These are phyloP conservation scores for Callyntrura guangdongensis DNA, from an alignment of 2,888 invertebrate genomes.

Conservation along the genomic window DNA sequence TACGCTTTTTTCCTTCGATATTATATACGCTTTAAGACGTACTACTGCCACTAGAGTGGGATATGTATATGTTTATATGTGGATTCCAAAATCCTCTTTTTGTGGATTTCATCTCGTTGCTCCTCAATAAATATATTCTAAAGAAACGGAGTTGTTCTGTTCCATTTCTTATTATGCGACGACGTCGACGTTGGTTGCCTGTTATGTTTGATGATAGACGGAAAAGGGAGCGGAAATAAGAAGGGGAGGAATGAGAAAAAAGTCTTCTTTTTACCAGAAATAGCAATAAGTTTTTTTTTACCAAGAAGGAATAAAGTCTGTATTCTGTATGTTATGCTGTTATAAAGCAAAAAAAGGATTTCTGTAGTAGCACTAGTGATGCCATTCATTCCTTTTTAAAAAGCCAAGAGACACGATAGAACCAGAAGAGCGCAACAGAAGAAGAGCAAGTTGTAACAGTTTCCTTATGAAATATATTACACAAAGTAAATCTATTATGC, in stretches of 20 bases:
- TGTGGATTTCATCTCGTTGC: conserved; percentile 43
- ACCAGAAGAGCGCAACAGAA: conserved; percentile 54
- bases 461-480: conserved; percentile 74
- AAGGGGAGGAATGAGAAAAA: conserved; percentile 56
- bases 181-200: conserved; percentile 29
- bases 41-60: not conserved
- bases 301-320: conserved; percentile 25
- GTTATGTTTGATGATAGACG: conserved; percentile 52
- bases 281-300: conserved; percentile 61
- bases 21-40: not conserved
- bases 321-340: conserved; percentile 8
- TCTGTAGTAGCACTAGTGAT: conserved; percentile 39
- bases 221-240: conserved; percentile 72
- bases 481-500: conserved; percentile 39
- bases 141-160: conserved; percentile 36
- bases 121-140: conserved; percentile 39
- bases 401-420: conserved; percentile 39
- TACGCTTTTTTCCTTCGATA: no score
- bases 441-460: conserved; percentile 71
- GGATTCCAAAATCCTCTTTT: conserved; percentile 69
- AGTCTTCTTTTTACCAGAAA: conserved; percentile 69
- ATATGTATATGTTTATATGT: conserved; percentile 4
- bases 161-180: conserved; percentile 27
- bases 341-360: conserved; percentile 62
- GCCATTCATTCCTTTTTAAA: conserved; percentile 61